A percentile compares a stretch with the other conserved stretches of the same genome.
Evolutionary conservation across 2,113 vertebrate genomes (phyloP).

Genomic region (Zosterops lateralis): DNA sequence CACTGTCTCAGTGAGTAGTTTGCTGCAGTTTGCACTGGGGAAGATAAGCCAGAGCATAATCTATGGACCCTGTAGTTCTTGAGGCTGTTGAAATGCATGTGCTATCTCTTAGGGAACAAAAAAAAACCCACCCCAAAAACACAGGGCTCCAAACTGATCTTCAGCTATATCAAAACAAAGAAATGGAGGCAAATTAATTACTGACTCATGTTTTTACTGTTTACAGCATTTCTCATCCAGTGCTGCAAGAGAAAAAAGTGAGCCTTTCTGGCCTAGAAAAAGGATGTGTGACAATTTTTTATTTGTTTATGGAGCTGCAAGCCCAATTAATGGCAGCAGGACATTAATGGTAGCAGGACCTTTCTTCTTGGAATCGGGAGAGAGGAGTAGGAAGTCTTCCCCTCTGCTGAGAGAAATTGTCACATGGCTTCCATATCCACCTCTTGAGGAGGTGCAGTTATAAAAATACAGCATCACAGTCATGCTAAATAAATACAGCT

Average conservation of each 20-base stretch:
- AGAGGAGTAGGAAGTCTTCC: background rate
- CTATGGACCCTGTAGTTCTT: background rate
- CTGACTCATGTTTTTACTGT: background rate
- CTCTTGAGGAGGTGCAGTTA: background rate
- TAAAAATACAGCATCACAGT: slow-evolving; percentile 2
- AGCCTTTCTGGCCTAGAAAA: background rate
- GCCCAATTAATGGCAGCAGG: background rate
- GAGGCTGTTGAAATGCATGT: background rate
- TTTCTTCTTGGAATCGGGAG: background rate
- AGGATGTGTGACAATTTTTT: background rate
- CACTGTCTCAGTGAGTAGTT: background rate
- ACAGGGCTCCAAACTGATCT: background rate
- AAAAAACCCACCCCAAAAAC: background rate
- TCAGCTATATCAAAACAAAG: background rate
- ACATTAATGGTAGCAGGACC: background rate
- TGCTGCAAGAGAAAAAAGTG: background rate
- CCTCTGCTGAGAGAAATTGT: background rate
- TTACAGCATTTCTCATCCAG: background rate
- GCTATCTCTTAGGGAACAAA: background rate
- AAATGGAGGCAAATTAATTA: background rate
- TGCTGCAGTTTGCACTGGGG: background rate
- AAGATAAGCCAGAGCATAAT: slow-evolving; percentile 27
- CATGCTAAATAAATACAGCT: slow-evolving; percentile 20
- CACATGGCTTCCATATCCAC: background rate
- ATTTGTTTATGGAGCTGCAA: background rate